Percentiles rank a stretch among this genome's conserved stretches.
These are phyloP conservation scores for Fissipunctia ypsillon DNA, from an alignment of 2,888 invertebrate genomes.

Conservation along the genomic window DNA sequence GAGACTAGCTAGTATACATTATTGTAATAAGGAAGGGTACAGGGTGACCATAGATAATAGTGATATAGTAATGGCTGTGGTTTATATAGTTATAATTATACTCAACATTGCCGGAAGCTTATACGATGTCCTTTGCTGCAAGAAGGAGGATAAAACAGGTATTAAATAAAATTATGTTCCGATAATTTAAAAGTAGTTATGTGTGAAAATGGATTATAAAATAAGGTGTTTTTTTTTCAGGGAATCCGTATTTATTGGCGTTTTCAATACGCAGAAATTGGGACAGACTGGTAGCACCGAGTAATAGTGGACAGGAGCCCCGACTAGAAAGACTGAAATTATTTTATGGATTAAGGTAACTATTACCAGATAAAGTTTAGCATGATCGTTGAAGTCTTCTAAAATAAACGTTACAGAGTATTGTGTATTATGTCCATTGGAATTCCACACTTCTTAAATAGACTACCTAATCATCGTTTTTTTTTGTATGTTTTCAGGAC, in stretches of 20 bases:
- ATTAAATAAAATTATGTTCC: background rate
- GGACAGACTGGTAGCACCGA: conserved; percentile 77
- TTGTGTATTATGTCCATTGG: background rate
- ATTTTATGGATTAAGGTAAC: conserved; percentile 84
- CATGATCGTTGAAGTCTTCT: background rate
- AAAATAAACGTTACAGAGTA: background rate
- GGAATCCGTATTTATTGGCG: conserved; percentile 80
- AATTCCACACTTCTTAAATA: background rate
- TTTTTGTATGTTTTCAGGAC: conserved; percentile 75
- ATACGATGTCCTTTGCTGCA: conserved; percentile 73
- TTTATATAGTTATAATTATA: conserved; percentile 77
- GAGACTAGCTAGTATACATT: conserved; percentile 73
- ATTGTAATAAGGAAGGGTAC: conserved; percentile 78
- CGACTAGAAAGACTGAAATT: conserved; percentile 80
- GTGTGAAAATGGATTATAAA: background rate
- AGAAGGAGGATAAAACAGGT: conserved; percentile 72
- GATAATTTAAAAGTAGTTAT: background rate
- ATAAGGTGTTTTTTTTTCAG: conserved; percentile 69
- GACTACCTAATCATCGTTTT: background rate
- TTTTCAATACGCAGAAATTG: conserved; percentile 85
- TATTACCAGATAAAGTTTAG: background rate
- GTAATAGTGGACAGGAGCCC: conserved; percentile 76
- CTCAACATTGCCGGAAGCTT: conserved; percentile 80
- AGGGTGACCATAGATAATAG: conserved; percentile 70
- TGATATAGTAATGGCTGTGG: conserved; percentile 77